Conservation (phyloP, 2,113 vertebrate genomes). For the Neolamprologus falcicula region DNA sequence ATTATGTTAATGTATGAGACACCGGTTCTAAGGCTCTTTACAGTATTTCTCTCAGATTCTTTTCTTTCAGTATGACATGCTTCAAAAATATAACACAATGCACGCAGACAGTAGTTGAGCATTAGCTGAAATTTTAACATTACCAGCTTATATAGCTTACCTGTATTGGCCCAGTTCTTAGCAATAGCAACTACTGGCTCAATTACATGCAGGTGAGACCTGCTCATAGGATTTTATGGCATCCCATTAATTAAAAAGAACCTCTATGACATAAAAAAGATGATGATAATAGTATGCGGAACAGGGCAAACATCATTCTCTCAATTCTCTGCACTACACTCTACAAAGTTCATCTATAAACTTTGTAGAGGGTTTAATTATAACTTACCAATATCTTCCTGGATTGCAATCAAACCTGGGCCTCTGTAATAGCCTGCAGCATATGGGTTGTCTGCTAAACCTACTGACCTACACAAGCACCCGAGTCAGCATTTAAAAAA, state of each 20-base stretch:
- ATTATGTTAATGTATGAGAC: background rate
- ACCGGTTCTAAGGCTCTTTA: background rate
- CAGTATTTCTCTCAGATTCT: background rate
- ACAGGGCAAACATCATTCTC: background rate
- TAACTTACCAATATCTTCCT: background rate
- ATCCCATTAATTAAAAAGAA: background rate
- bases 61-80: background rate
- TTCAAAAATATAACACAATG: background rate
- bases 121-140: background rate
- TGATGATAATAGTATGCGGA: background rate
- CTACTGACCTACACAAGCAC: background rate
- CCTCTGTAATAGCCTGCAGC: background rate
- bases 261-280: background rate
- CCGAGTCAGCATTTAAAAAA: background rate
- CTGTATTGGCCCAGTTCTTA: background rate
- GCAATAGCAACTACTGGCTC: background rate
- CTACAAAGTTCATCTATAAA: background rate
- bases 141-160: background rate
- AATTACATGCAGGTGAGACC: background rate
- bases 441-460: background rate
- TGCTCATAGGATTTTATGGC: background rate
- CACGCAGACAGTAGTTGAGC: background rate
- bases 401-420: background rate
- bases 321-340: background rate
- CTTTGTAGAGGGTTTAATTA: background rate